Percentiles rank a stretch among this genome's conserved stretches.
Evolutionary conservation across 2,888 invertebrate genomes (phyloP).

Genomic region (Mythimna albipuncta): DNA sequence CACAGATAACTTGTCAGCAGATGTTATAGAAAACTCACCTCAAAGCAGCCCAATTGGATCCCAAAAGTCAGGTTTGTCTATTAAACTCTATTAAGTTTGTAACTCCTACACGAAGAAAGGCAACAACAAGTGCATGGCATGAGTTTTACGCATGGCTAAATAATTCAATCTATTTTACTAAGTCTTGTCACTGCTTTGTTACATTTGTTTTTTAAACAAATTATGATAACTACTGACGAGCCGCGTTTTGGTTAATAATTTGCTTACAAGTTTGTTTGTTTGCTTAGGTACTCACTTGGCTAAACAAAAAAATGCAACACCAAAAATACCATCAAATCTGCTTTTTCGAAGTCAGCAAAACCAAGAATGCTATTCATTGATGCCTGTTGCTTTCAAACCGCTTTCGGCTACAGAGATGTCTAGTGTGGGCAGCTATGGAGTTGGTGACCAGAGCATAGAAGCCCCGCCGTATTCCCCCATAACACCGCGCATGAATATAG

Average conservation of each 20-base stretch:
- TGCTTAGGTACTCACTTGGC: slow-evolving; percentile 15
- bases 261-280: slow-evolving; percentile 20
- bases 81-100: slow-evolving; percentile 10
- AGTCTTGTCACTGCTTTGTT: slow-evolving; percentile 9
- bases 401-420: slow-evolving; percentile 18
- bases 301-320: slow-evolving; percentile 23
- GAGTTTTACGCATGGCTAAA: slow-evolving; percentile 13
- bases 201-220: slow-evolving; percentile 3
- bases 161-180: slow-evolving; percentile 9
- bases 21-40: slow-evolving; percentile 20
- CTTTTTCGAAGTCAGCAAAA: slow-evolving; percentile 33
- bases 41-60: slow-evolving; percentile 14
- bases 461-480: slow-evolving; percentile 25
- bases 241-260: slow-evolving; percentile 16
- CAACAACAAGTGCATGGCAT: slow-evolving; percentile 7
- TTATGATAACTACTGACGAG: slow-evolving; percentile 14
- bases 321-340: slow-evolving; percentile 24
- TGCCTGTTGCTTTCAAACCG: slow-evolving; percentile 28
- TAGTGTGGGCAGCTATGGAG: slow-evolving; percentile 25
- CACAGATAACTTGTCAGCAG: slow-evolving; percentile 13
- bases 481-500: slow-evolving; percentile 27
- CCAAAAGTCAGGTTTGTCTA: slow-evolving; percentile 13
- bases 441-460: slow-evolving; percentile 37
- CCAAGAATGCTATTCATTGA: slow-evolving; percentile 30
- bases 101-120: slow-evolving; percentile 10